phyloP scores from a whole-genome alignment of 2,797 vertebrate species.

The Scarus forsteni region DNA sequence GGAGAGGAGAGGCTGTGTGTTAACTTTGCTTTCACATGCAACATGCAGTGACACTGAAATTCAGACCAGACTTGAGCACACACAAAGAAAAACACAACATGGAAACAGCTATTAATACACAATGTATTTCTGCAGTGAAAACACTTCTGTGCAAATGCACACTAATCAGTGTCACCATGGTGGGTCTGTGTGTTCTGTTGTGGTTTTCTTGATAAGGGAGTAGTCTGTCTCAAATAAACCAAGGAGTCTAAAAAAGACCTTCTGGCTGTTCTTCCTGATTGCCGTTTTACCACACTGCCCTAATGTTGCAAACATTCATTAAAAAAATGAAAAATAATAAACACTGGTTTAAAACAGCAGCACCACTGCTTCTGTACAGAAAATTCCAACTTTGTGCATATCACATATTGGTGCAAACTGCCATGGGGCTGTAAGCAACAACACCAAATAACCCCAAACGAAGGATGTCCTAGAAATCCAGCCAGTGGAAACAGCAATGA shows the following conservation, averaged over 20 bases:
- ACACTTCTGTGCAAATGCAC: conserved; percentile 25
- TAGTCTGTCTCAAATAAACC: conserved; percentile 56
- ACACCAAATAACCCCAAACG: conserved; percentile 24
- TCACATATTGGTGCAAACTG: conserved; percentile 43
- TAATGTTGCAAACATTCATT: conserved; percentile 55
- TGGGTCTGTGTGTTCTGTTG: conserved; percentile 38
- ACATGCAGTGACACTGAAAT: conserved; percentile 87
- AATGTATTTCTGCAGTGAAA: conserved; percentile 22
- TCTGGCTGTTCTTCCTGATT: conserved; percentile 55
- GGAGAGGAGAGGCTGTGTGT: conserved; percentile 92
- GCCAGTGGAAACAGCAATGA: conserved; percentile 41
- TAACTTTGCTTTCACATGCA: conserved; percentile 93
- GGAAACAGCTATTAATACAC: conserved; percentile 42
- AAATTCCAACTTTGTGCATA: conserved; percentile 12
- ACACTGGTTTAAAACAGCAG: conserved; percentile 54
- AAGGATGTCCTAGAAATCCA: conserved; percentile 28
- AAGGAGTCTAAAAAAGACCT: conserved; percentile 47
- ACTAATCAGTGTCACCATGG: conserved; percentile 24
- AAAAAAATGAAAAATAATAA: conserved; percentile 60
- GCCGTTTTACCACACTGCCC: conserved; percentile 56
- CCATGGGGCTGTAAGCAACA: conserved; percentile 31
- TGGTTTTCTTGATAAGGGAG: conserved; percentile 56
- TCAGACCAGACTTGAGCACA: conserved; percentile 46
- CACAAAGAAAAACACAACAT: conserved; percentile 57
- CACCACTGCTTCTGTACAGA: background rate